Conservation (phyloP, 2,113 vertebrate species). For the Tupaia tana region DNA sequence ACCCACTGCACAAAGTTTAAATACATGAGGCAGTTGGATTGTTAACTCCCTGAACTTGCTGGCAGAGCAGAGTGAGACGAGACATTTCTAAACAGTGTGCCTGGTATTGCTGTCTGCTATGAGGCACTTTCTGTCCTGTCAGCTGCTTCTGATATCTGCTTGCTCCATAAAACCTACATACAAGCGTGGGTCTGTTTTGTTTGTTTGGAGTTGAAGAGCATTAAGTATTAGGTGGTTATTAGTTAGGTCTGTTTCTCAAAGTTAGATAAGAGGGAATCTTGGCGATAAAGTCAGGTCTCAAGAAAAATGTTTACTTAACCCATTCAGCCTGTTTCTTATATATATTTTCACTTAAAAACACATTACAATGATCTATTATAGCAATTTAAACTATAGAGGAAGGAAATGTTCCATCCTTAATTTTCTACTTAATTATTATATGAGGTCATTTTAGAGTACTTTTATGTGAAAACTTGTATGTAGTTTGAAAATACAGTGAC, state of each 20-base stretch:
- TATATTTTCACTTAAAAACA: neutral
- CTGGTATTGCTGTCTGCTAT: slow-evolving; percentile 75
- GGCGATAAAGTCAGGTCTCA: slow-evolving; percentile 75
- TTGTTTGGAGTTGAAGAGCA: slow-evolving; percentile 79
- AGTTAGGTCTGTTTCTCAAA: slow-evolving; percentile 77
- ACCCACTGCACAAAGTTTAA: slow-evolving; percentile 86
- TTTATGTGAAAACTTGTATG: neutral
- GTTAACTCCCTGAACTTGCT: slow-evolving; percentile 87
- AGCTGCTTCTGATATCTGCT: slow-evolving; percentile 85
- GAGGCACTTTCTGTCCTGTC: slow-evolving; percentile 80
- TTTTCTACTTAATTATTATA: neutral
- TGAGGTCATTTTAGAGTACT: neutral
- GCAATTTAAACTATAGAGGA: neutral
- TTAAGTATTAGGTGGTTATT: slow-evolving; percentile 83
- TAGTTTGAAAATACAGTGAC: neutral
- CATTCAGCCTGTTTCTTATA: neutral
- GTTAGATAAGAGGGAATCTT: slow-evolving; percentile 76
- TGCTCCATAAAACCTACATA: slow-evolving; percentile 78
- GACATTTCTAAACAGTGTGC: slow-evolving; percentile 72
- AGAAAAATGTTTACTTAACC: slow-evolving; percentile 45
- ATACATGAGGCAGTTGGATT: slow-evolving; percentile 85
- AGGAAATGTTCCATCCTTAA: neutral
- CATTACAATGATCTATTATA: neutral
- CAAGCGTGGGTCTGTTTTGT: slow-evolving; percentile 72
- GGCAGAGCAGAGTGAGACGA: slow-evolving; percentile 79